Conservation (phyloP, 2,888 invertebrate genomes). For the Phasia obesa region DNA sequence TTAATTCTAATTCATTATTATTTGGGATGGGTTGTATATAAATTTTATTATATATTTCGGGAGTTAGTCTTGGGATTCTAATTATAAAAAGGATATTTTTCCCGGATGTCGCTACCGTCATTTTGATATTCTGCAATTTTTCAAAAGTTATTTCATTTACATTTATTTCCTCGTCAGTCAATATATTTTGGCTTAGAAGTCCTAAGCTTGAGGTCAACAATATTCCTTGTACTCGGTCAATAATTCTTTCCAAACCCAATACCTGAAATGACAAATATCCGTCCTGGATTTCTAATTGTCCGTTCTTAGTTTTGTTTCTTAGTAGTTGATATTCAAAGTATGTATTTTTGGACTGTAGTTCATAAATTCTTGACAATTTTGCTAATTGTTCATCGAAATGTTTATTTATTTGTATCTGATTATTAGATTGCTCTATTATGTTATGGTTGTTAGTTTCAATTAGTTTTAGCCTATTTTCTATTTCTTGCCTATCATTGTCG, state of each 20-base stretch:
- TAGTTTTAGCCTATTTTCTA: not conserved
- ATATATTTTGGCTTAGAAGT: not conserved
- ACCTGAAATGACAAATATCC: not conserved
- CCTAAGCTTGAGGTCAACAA: not conserved
- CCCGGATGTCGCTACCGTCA: not conserved
- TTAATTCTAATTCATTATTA: not conserved
- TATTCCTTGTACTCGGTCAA: not conserved
- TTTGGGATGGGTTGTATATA: not conserved
- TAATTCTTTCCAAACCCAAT: not conserved
- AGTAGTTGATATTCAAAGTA: not conserved
- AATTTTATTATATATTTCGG: not conserved
- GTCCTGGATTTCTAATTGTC: no score
- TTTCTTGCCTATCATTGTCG: not conserved
- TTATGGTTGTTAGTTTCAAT: not conserved
- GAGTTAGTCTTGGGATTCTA: not conserved
- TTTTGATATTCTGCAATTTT: not conserved
- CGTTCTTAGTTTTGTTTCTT: not conserved
- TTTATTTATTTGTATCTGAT: not conserved
- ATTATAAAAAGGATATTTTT: not conserved
- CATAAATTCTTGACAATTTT: conserved; percentile 2
- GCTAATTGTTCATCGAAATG: conserved; percentile 15
- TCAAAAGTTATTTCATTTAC: not conserved
- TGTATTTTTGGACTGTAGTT: not conserved
- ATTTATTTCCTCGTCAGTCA: not conserved
- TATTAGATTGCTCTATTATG: not conserved